Evolutionary conservation across 2,888 invertebrate genomes (phyloP), one percentile per base, ranked within the genome.

Genomic region (Papilio protenor): DNA sequence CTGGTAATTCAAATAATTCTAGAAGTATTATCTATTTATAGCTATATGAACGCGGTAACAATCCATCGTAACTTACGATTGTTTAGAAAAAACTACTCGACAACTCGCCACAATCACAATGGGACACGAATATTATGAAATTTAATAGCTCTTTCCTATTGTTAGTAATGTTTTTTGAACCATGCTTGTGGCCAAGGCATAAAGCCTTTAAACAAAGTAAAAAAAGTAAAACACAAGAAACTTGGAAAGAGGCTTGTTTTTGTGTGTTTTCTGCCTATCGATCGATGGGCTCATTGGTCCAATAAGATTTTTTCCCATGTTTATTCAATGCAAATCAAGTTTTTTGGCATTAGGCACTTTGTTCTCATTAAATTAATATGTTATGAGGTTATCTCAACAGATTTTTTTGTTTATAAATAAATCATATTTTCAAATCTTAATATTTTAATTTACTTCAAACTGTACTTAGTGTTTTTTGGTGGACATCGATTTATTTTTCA

Each of bases 321-420:
- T 27, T 11, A n/a, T 18, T 64, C 18, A 64, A 64, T 66, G 66
- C 40, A 66, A 66, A 66, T 66, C 11, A n/a, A 66, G 40, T 66
- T 66, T 33, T 40, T 33, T 33, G 33, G 64, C 64, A 11, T 14
- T 12, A 23, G 23, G 0, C 14, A 14, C 5, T 33, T 33, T 18
- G 16, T 64, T 11, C 27, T 64, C 16, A 16, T 33, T 64, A 64
- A 33, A 4, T 64, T 5, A 33, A 64, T 33, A 6, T 64, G 27
- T 64, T 33, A 33, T 27, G 16, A 64, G 1, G 5, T 18, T 64
- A 64, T 14, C 61, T 4, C 18, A 52, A 59, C 23, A 23, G 21
- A 23, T 59, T 12, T 59, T 59, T n/a, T 23, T 1, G 11, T 10
- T 21, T 11, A 21, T 21, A 21, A 21, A 59, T 12, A 12, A 21